Evolutionary conservation across 1,140 invertebrate species (phyloP), one percentile per base, ranked within the genome.

Genomic region (Hetaerina americana): DNA sequence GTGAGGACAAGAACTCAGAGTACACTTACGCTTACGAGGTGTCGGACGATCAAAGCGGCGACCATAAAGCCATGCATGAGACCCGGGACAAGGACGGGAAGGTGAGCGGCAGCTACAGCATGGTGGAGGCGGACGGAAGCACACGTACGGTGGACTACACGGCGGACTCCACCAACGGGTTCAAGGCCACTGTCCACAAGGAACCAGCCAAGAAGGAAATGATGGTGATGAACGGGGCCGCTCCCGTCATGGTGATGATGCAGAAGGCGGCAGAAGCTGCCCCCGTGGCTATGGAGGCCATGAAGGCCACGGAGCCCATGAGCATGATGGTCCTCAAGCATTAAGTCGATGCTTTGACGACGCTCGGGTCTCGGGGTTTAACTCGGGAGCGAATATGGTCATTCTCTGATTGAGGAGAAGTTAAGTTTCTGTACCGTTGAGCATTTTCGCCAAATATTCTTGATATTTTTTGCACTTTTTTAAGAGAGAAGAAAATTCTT

Each of bases 91-190:
- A 77, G 6, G 76, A 76, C 26, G 82, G 72, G 22, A 72, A 72
- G 0, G 73, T 77, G n/a, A 71, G 68, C 25, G 78, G 78, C 0
- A 69, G 76, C 26, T 78, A 77, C 71, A 75, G 72, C 0, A 57
- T 78, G 18, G 67, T 76, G n/a, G 75, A 78, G 26, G 72, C 77
- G 1, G 78, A 78, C 29, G 76, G 76, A 57, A 70, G 69, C 27
- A 74, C 74, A 5, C 31, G 76, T 25, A 70, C 68, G 0, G 75
- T 76, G 22, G 71, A 67, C 5, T 76, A 75, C 73, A 74, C 75
- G 8, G 75, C 75, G 26, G 77, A 78, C 49, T 68, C 72, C 15
- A 27, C 66, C 15, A 72, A 74, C n/a, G 77, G 77, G 5, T 78
- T 78, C 75, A 74, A 76, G 22, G 78, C 77, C 10, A 71, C 57